Percentiles rank a stretch among this genome's conserved stretches.
These are phyloP conservation scores for Calcarius lapponicus DNA, from an alignment of 2,797 vertebrate genomes.

Conservation along the genomic window DNA sequence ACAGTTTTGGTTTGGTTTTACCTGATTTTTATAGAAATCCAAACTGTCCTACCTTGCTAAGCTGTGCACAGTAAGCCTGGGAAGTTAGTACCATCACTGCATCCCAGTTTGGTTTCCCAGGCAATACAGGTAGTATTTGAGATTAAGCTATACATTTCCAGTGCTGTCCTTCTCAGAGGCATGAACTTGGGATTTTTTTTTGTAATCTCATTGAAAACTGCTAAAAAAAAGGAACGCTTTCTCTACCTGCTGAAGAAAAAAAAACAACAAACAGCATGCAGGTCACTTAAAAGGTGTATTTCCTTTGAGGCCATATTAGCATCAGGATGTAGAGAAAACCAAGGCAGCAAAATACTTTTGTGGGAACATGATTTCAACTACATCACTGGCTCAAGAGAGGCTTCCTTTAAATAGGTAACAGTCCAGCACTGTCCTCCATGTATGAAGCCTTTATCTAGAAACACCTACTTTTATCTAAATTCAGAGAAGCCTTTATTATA, in stretches of 20 bases:
- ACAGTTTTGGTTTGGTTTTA: not conserved
- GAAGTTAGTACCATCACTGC: not conserved
- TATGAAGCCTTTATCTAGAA: not conserved
- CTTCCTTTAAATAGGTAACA: not conserved
- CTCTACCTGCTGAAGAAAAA: not conserved
- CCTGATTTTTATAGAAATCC: not conserved
- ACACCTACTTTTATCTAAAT: not conserved
- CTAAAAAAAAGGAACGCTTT: not conserved
- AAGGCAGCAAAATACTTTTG: not conserved
- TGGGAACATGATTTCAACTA: not conserved
- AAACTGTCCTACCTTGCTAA: not conserved
- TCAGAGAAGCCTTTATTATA: not conserved
- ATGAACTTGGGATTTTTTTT: not conserved
- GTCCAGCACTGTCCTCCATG: not conserved
- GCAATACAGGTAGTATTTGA: not conserved
- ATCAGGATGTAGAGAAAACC: not conserved
- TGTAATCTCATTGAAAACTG: not conserved
- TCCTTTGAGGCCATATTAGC: not conserved
- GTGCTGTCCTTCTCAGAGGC: not conserved
- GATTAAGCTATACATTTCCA: not conserved
- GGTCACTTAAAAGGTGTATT: not conserved
- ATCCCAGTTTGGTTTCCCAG: not conserved
- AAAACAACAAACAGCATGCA: not conserved
- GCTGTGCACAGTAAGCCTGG: not conserved
- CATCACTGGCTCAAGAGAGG: not conserved